phyloP scores from a whole-genome alignment of 1,140 invertebrate genomes.

The Drosophila kikkawai region DNA sequence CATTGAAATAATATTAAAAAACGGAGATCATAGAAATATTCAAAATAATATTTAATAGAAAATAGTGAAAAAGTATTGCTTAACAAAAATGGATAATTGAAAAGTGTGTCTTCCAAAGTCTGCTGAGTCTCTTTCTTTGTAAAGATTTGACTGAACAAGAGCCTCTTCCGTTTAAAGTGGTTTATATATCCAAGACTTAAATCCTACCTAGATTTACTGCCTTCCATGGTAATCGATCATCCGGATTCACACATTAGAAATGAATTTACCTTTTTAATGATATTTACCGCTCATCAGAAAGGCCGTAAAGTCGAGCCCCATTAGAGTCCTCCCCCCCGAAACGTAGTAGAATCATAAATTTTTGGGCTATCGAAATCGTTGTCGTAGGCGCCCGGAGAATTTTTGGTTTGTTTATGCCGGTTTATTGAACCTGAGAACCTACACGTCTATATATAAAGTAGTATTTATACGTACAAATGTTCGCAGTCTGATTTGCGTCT shows the following conservation, averaged over 20 bases:
- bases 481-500: conserved; percentile 41
- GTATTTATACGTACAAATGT: conserved; percentile 8
- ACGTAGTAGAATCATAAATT: conserved; percentile 36
- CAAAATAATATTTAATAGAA: not conserved
- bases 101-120: not conserved
- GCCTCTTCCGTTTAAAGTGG: not conserved
- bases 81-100: not conserved
- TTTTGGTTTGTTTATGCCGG: conserved; percentile 44
- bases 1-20: not conserved
- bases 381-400: conserved; percentile 30
- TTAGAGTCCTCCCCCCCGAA: conserved; percentile 2
- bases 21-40: not conserved
- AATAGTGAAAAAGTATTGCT: not conserved
- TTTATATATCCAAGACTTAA: not conserved
- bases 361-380: conserved; percentile 28
- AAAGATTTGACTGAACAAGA: not conserved
- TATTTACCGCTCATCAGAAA: not conserved
- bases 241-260: conserved; percentile 1
- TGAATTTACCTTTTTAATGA: not conserved
- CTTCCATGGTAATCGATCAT: not conserved
- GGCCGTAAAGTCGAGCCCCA: conserved; percentile 8
- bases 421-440: conserved; percentile 71
- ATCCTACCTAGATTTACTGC: not conserved
- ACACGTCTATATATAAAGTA: conserved; percentile 43
- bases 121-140: not conserved